Evolutionary conservation across 92 coral and sea anemone species (phyloP).

Genomic region (Paragorgia papillata): DNA sequence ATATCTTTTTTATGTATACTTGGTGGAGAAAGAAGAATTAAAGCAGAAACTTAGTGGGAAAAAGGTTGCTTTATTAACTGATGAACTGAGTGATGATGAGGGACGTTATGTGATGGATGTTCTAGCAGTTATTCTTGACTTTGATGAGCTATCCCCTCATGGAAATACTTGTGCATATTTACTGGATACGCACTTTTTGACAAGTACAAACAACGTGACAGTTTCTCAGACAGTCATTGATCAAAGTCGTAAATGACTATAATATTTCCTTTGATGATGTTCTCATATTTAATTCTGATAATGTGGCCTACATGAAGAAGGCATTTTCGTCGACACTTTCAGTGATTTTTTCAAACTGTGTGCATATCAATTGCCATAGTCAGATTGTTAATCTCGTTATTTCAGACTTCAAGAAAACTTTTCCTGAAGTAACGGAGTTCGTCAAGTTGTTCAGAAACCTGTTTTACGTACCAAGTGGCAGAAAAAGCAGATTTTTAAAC

Average conservation of each 20-base stretch:
- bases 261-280: conserved; percentile 62
- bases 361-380: conserved; percentile 67
- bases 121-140: conserved; percentile 50
- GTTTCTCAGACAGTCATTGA: conserved; percentile 47
- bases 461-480: conserved; percentile 59
- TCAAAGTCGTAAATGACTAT: conserved; percentile 54
- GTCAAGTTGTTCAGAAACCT: conserved; percentile 63
- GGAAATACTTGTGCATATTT: conserved; percentile 47
- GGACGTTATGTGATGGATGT: conserved; percentile 50
- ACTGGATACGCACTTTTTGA: conserved; percentile 54
- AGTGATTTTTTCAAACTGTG: conserved; percentile 51
- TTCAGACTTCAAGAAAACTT: conserved; percentile 61
- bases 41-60: conserved; percentile 46
- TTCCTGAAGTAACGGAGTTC: conserved; percentile 59
- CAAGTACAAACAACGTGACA: conserved; percentile 37
- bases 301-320: conserved; percentile 68
- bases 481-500: conserved; percentile 60
- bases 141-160: conserved; percentile 54
- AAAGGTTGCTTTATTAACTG: conserved; percentile 43
- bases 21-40: conserved; percentile 46
- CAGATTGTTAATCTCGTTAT: conserved; percentile 71
- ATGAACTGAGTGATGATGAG: conserved; percentile 53
- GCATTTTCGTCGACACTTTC: conserved; percentile 64
- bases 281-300: conserved; percentile 62
- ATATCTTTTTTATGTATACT: conserved; percentile 44